phyloP scores from a whole-genome alignment of 2,113 vertebrate genomes.

The Myocastor coypus region DNA sequence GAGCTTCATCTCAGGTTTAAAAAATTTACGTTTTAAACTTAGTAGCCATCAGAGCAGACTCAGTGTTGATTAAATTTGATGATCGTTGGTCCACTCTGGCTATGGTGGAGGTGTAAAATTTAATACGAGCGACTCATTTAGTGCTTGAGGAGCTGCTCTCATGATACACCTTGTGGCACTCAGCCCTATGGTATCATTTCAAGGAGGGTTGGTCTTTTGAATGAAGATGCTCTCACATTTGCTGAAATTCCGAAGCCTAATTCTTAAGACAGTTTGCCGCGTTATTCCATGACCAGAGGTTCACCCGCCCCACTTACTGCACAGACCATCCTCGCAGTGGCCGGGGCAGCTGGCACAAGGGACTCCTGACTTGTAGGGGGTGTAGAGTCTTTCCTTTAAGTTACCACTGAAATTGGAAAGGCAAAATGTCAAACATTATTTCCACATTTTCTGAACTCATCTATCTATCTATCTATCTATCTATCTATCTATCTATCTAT shows the following conservation, averaged over 20 bases:
- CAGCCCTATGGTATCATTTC: neutral
- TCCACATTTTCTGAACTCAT: neutral
- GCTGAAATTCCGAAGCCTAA: neutral
- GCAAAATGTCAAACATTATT: slow-evolving; percentile 26
- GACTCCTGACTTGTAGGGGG: slow-evolving; percentile 78
- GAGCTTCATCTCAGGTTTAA: neutral
- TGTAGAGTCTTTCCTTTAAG: accelerated
- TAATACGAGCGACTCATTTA: neutral
- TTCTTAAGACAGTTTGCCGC: neutral
- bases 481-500: too few species aligned
- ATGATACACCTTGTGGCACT: neutral
- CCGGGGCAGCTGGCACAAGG: slow-evolving; percentile 81
- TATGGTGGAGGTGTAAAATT: neutral
- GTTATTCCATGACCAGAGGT: neutral
- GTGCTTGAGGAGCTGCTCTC: neutral
- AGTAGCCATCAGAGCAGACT: neutral
- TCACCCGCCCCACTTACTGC: slow-evolving; percentile 84
- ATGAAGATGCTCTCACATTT: neutral
- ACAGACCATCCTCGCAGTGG: slow-evolving; percentile 81
- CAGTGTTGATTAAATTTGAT: slow-evolving; percentile 9
- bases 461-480: neutral
- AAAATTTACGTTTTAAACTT: neutral
- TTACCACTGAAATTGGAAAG: slow-evolving; percentile 86
- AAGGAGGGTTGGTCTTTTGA: neutral
- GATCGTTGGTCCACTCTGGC: neutral